Evolutionary conservation across 2,888 invertebrate species (phyloP).

Genomic region (Ophion ellenae): DNA sequence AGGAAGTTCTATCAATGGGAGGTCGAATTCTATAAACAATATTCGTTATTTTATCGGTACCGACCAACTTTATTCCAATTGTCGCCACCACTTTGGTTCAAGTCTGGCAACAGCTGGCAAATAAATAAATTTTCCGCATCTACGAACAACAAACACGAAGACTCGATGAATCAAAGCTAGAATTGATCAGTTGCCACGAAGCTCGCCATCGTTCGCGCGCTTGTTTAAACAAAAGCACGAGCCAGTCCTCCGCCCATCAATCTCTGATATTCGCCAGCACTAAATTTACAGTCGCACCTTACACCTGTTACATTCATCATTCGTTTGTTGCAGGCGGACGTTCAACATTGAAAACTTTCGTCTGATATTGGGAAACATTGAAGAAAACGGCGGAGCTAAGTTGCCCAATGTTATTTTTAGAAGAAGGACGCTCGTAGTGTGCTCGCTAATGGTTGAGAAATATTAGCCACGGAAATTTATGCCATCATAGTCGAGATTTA

Average conservation of each 20-base stretch:
- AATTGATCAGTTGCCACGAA: neutral
- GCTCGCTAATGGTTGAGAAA: slow-evolving; percentile 59
- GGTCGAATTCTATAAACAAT: too few relatives aligned
- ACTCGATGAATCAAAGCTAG: slow-evolving; percentile 13
- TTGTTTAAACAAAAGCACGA: slow-evolving; percentile 40
- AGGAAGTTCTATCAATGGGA: too few relatives aligned
- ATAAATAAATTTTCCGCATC: neutral
- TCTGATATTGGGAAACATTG: slow-evolving; percentile 66
- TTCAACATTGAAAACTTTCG: slow-evolving; percentile 53
- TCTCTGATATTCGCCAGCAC: slow-evolving; percentile 42
- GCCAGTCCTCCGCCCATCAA: neutral
- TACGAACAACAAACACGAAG: neutral
- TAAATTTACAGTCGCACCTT: slow-evolving; percentile 69
- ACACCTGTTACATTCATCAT: slow-evolving; percentile 60
- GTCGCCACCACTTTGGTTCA: too few relatives aligned
- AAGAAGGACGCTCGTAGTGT: slow-evolving; percentile 63
- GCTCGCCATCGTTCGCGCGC: slow-evolving; percentile 23
- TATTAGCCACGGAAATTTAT: slow-evolving; percentile 55
- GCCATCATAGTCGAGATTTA: slow-evolving; percentile 19
- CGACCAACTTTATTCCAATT: too few relatives aligned
- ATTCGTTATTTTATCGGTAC: too few relatives aligned
- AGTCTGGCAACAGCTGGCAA: neutral
- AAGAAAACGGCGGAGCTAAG: slow-evolving; percentile 60
- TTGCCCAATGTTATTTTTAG: slow-evolving; percentile 68
- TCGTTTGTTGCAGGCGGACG: slow-evolving; percentile 44